Base-by-base conservation (phyloP, 2,797 vertebrate species). In the Pachyuromys duprasi region DNA sequence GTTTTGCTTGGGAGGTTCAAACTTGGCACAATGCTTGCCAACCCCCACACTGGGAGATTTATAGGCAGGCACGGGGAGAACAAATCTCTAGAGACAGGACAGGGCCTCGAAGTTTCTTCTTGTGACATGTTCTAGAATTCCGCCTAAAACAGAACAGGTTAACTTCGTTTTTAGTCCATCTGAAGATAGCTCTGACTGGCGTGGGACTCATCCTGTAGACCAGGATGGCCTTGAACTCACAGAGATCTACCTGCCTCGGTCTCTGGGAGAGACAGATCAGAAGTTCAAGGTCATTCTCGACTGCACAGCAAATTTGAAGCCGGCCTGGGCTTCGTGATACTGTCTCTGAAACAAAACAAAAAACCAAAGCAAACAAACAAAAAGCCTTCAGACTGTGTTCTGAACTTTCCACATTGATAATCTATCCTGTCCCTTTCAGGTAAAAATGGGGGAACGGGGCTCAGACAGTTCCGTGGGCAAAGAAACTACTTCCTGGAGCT, bases 401-500 rank as follows among this genome's bases (percentile, higher is more conserved):
- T 80, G 33, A 24, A 22, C 14, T 36, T 90, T 57, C 86, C 87
- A 83, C 86, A 15, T 53, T 8, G 62, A 70, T 3, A 20, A 12
- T n/a, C 42, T 8, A 13, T 36, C 53, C 91, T 76, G 12, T 26
- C 26, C 8, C 2, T 5, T 79, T 90, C 94, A 95, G 95, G 96
- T 93, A 69, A 86, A 81, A 86, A 53, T 2, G 22, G 75, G 11
- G 45, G 80, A 49, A 65, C 22, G 55, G 76, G 60, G 26, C 86
- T 69, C 88, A 62, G 45, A 86, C 28, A 90, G 90, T 87, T 96
- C 81, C 88, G 88, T 7, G 42, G 91, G 93, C 55, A 87, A 70
- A 94, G 86, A 93, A 80, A 93, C 94, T 91, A 78, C 81, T 97
- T 97, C 94, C 96, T 97, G 95, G 93, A 95, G 96, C 86, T 94